phyloP scores from a whole-genome alignment of 1,140 invertebrate species.

The Drosophila parabipectinata region DNA sequence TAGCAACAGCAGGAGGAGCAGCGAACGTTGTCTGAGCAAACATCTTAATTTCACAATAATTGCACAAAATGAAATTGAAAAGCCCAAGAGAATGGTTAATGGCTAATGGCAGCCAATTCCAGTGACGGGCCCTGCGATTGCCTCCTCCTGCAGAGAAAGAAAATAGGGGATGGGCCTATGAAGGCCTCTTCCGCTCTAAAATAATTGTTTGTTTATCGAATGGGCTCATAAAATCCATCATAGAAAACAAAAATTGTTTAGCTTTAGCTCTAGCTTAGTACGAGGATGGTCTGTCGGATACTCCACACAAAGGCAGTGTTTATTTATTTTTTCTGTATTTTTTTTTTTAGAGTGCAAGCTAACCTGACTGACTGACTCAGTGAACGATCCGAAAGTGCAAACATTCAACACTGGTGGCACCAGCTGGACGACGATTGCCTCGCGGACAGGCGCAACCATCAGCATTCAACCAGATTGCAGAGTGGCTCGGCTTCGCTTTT shows the following conservation, averaged over 20 bases:
- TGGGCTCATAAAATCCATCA: neutral
- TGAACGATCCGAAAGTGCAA: slow-evolving; percentile 69
- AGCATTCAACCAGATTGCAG: slow-evolving; percentile 36
- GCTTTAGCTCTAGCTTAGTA: neutral
- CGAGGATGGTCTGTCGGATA: too few relatives aligned
- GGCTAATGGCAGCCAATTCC: slow-evolving; percentile 49
- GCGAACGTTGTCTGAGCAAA: slow-evolving; percentile 46
- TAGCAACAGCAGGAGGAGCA: slow-evolving; percentile 10
- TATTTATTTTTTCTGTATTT: neutral
- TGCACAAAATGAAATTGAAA: slow-evolving; percentile 71
- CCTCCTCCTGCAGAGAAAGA: slow-evolving; percentile 13
- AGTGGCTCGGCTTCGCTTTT: slow-evolving; percentile 32
- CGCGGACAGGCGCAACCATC: slow-evolving; percentile 44
- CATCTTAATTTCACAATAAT: slow-evolving; percentile 80
- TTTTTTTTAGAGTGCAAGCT: neutral
- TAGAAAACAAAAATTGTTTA: neutral
- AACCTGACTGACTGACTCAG: slow-evolving; percentile 30
- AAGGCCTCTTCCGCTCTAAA: neutral
- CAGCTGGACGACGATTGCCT: slow-evolving; percentile 63
- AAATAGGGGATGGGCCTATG: neutral
- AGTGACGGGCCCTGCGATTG: slow-evolving; percentile 19
- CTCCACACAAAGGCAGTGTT: neutral
- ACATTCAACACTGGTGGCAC: slow-evolving; percentile 78
- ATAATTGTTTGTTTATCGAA: neutral
- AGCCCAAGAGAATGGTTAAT: slow-evolving; percentile 36